These are phyloP conservation scores for Pipistrellus pygmaeus DNA, from an alignment of 2,797 vertebrate genomes.

Conservation along the genomic window DNA sequence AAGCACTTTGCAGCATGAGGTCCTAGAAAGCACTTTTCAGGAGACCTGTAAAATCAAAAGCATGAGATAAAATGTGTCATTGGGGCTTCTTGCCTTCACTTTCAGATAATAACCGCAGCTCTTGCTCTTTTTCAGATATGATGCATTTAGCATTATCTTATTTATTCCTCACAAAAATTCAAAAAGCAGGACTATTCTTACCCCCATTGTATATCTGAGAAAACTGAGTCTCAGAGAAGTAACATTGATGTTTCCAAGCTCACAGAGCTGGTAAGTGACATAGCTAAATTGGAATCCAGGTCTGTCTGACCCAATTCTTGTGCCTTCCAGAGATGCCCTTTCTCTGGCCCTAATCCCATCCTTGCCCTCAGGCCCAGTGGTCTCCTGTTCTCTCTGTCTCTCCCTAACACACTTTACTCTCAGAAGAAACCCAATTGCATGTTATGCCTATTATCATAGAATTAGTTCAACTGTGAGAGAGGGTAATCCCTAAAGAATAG, in stretches of 20 bases:
- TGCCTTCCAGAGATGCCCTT: background rate
- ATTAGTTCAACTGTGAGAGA: background rate
- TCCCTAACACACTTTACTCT: background rate
- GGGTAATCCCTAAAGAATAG: background rate
- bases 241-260: background rate
- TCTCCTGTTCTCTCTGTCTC: background rate
- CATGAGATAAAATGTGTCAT: background rate
- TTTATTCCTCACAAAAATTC: background rate
- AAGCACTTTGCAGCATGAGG: background rate
- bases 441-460: background rate
- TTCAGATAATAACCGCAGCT: background rate
- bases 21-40: conserved; percentile 31
- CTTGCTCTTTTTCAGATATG: background rate
- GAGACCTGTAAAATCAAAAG: conserved; percentile 41
- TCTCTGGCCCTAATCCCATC: background rate
- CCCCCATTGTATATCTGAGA: background rate
- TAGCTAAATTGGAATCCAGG: background rate
- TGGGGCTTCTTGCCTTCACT: background rate
- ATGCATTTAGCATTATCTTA: background rate
- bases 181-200: background rate
- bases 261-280: background rate
- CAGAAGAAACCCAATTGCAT: background rate
- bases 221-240: background rate
- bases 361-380: background rate
- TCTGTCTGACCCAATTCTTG: background rate